Evolutionary conservation across 2,113 vertebrate genomes (phyloP).

Genomic region (Thalassarche chlororhynchos): DNA sequence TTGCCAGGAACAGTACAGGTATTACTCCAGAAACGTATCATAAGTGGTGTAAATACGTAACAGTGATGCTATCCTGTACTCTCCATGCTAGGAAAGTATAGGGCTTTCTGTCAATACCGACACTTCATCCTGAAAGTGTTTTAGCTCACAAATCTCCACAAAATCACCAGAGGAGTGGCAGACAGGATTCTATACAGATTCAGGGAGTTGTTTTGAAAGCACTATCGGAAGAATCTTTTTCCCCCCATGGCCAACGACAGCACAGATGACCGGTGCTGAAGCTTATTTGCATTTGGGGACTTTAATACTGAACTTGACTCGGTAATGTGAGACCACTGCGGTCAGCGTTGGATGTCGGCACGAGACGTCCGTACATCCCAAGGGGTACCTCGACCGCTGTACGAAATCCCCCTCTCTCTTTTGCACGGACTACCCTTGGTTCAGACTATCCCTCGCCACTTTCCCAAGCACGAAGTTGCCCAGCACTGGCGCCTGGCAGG

Average conservation of each 20-base stretch:
- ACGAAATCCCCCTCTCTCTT: too few species aligned
- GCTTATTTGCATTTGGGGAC: fast-evolving
- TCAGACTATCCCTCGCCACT: fast-evolving
- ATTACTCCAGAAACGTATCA: fast-evolving
- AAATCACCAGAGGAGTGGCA: not conserved
- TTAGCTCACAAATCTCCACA: not conserved
- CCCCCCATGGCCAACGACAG: fast-evolving
- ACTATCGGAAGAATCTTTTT: not conserved
- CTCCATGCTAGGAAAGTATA: fast-evolving
- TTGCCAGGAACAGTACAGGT: too few species aligned
- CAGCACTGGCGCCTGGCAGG: not conserved
- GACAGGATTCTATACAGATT: fast-evolving
- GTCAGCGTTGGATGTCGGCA: fast-evolving
- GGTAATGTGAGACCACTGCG: fast-evolving
- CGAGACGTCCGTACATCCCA: fast-evolving
- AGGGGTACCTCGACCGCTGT: fast-evolving
- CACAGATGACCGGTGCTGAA: not conserved
- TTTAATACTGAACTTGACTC: fast-evolving
- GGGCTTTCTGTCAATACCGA: fast-evolving
- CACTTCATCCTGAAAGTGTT: too few species aligned
- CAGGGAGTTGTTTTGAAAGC: not conserved
- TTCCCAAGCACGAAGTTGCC: fast-evolving
- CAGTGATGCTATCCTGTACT: not conserved
- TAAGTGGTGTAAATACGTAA: fast-evolving
- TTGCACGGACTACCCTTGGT: fast-evolving